Base-by-base conservation (phyloP, 2,797 vertebrate species). In the Sylvia borin region DNA sequence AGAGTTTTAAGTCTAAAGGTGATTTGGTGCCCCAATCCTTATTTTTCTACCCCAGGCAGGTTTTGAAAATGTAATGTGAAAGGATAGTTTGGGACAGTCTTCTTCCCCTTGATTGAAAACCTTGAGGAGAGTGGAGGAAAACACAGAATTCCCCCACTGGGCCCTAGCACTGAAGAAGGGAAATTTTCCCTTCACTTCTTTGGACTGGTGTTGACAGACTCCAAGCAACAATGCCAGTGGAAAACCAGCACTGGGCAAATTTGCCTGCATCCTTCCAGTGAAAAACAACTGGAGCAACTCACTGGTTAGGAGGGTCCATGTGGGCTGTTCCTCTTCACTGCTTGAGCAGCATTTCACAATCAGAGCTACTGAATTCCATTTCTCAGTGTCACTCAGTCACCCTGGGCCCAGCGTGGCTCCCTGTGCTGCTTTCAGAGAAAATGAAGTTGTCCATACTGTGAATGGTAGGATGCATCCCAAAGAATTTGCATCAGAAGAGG, bases 401-500 rank as follows among this genome's bases (percentile, higher is more conserved):
- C 74, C 81, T 27, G 64, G 20, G 25, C 92, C 53, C 90, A 94
- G 93, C 42, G 3, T 90, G 90, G 79, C 70, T 90, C 90, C 91
- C 80, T n/a, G 74, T 3, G 91, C 76, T 84, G 79, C 90, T 93
- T 87, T 92, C 92, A 85, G 71, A 74, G 92, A 80, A 93, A 89
- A 96, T 91, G 84, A 73, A 91, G 60, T 78, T 89, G 71, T 94
- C 84, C 7, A 4, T 51, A 32, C 71, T 76, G 74, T 85, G 91
- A 94, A 92, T 71, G 90, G 75, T 14, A 0, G 89, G 91, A 76
- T 85, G 87, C 64, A 82, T 66, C 91, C 87, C 64, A 67, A 47
- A 71, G 57, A 57, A 95, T 93, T 94, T 95, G 93, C 91, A 96
- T 92, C 92, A 95, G 89, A 92, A 95, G 74, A 77, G 90, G 60